Evolutionary conservation across 2,113 vertebrate species (phyloP).

Genomic region (Aplodontia rufa): DNA sequence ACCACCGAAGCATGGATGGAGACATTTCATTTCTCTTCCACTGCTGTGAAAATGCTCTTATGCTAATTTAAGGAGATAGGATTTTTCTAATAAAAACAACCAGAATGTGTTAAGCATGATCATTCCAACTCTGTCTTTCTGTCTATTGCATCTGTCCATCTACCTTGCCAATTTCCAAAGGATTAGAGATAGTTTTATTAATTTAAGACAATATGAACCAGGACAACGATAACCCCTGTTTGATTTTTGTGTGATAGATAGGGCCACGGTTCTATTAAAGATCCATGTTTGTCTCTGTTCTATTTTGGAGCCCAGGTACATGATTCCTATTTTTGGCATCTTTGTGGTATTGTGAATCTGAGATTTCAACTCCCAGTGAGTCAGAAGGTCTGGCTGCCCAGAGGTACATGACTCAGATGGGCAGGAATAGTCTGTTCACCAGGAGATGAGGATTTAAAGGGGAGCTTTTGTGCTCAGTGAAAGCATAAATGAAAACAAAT

Average conservation of each 20-base stretch:
- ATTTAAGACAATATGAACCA: neutral
- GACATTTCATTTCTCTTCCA: neutral
- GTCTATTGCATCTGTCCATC: neutral
- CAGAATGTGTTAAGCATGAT: neutral
- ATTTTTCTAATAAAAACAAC: conserved; percentile 54
- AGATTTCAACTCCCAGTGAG: conserved; percentile 82
- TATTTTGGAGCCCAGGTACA: conserved; percentile 65
- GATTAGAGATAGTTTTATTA: neutral
- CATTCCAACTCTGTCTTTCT: conserved; percentile 26
- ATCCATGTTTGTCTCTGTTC: conserved; percentile 73
- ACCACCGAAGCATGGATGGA: conserved; percentile 27
- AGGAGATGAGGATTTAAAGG: conserved; percentile 74
- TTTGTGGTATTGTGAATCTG: conserved; percentile 79
- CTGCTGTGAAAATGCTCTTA: neutral
- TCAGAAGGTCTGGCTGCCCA: conserved; percentile 85
- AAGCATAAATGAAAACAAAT: conserved; percentile 76
- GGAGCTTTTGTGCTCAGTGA: conserved; percentile 76
- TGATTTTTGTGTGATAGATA: conserved; percentile 60
- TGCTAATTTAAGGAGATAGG: conserved; percentile 28
- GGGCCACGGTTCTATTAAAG: conserved; percentile 47
- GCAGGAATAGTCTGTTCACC: conserved; percentile 83
- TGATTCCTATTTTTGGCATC: conserved; percentile 82
- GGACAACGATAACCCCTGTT: neutral
- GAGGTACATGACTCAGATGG: conserved; percentile 83
- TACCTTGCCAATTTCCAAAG: neutral